These are phyloP conservation scores for Hydrolagus colliei DNA, from an alignment of 2,797 vertebrate species.

Conservation along the genomic window DNA sequence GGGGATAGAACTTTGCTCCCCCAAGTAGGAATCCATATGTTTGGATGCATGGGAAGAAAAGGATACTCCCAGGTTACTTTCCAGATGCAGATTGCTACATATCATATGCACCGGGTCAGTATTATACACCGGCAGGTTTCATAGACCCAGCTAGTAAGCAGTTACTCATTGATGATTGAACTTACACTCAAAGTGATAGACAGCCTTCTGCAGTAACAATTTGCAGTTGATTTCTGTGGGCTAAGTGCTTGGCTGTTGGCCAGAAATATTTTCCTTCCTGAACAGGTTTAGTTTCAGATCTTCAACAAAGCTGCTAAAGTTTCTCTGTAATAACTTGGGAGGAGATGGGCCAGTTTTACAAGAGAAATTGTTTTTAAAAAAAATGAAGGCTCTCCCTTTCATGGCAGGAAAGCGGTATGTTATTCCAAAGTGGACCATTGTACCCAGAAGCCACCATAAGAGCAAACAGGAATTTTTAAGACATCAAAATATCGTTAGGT, in stretches of 20 bases:
- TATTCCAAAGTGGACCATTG: too few relatives aligned
- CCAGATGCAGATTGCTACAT: too few relatives aligned
- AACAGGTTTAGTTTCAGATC: neutral
- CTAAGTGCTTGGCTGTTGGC: neutral
- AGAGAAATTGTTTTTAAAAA: neutral
- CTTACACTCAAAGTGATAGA: neutral
- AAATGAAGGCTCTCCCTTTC: too few relatives aligned
- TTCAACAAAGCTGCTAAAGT: neutral
- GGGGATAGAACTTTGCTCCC: neutral
- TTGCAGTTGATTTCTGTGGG: neutral
- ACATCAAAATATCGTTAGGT: too few relatives aligned
- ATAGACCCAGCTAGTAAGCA: too few relatives aligned
- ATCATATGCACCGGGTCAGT: too few relatives aligned
- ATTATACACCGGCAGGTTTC: neutral
- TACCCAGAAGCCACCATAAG: too few relatives aligned
- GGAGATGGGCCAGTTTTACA: neutral
- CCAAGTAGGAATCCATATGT: conserved; percentile 24
- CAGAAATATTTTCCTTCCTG: neutral
- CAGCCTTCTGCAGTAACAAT: neutral
- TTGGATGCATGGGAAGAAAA: conserved; percentile 10
- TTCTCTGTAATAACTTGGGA: neutral
- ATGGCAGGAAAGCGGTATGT: too few relatives aligned
- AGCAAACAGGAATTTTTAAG: too few relatives aligned
- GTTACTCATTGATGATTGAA: neutral
- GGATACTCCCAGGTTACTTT: neutral